Evolutionary conservation across 2,888 invertebrate genomes (phyloP), one percentile per base, ranked within the genome.

Genomic region (Xestia xanthographa): DNA sequence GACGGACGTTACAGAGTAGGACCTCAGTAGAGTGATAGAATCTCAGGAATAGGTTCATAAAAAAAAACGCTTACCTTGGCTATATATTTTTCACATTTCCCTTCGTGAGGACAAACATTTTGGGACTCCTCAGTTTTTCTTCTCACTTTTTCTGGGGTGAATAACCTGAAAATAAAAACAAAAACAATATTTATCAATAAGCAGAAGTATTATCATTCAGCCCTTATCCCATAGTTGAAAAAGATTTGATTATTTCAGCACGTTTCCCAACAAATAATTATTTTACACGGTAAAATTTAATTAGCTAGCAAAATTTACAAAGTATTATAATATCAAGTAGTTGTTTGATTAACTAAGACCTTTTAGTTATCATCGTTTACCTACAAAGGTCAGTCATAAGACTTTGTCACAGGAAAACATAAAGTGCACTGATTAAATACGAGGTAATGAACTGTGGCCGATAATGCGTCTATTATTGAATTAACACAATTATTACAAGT

Each of bases 131-230:
- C 92, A 9, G 90, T 77, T 91, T 94, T 94, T 83, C 88, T 88
- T 84, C 92, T 92, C 0, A 96, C 96, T 88, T 95, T 96, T 76
- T 96, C 96, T 60, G 96, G 94, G 50, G 95, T 95, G 75, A 93
- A 96, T 26, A 96, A 89, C 96, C 96, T 96, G 84, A 4, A 91
- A 91, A 62, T n/a, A n/a, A 3, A 20, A n/a, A 41, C 6, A 9
- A 0, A 41, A 38, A 11, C 5, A 50, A 43, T 2, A 0, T 11
- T 41, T 41, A 9, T 41, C 38, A 12, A 62, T 22, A 34, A 1
- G 6, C 22, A 34, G 34, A 12, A 53, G 11, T 9, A 3, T 45
- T 17, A 45, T 17, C 14, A 2, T 12, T 5, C 0, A 5, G 45
- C 45, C 45, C 6, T 20, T 41, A 41, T 41, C 41, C 41, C 41